Conservation (phyloP, 2,888 invertebrate genomes). For the Stramonita haemastoma region DNA sequence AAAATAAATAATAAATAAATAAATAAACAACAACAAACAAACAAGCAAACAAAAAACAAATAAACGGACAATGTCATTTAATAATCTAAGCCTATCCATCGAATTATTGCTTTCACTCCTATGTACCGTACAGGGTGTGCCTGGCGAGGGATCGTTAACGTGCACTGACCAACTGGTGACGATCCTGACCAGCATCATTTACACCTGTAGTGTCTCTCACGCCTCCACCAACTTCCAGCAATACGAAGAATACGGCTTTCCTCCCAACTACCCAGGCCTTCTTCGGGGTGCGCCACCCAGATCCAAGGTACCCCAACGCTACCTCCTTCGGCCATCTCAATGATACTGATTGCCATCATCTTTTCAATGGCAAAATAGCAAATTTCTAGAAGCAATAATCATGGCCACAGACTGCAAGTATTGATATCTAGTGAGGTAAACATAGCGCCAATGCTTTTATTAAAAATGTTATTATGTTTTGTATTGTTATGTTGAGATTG, state of each 20-base stretch:
- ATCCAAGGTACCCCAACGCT: constrained; percentile 55
- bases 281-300: constrained; percentile 64
- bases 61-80: background rate
- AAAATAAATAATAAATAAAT: no score
- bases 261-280: constrained; percentile 70
- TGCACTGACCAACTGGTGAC: constrained; percentile 57
- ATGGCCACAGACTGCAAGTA: no score
- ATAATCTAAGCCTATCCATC: background rate
- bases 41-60: no score
- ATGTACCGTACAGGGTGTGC: constrained; percentile 59
- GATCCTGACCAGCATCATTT: constrained; percentile 66
- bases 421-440: no score
- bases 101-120: background rate
- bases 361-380: no score
- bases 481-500: no score
- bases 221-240: constrained; percentile 71
- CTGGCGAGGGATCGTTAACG: constrained; percentile 60
- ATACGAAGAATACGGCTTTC: constrained; percentile 73
- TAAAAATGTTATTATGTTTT: no score
- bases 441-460: no score
- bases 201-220: constrained; percentile 69
- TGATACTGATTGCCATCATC: no score
- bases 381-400: no score
- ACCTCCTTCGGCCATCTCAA: no score
- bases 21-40: no score